A percentile compares a stretch with the other conserved stretches of the same genome.
phyloP scores from a whole-genome alignment of 2,888 invertebrate genomes.

The Macrosiphum euphorbiae region DNA sequence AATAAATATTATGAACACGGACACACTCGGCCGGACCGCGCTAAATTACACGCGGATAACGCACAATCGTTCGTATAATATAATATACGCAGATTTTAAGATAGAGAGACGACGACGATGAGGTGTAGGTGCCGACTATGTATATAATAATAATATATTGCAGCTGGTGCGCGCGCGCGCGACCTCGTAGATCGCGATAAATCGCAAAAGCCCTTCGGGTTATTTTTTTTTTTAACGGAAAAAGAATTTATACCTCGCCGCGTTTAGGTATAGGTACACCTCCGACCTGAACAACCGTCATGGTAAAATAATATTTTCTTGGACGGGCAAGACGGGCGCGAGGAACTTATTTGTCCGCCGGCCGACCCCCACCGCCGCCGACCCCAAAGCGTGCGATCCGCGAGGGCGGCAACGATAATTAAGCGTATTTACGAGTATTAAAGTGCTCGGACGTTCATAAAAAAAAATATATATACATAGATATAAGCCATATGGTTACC shows the following conservation, averaged over 20 bases:
- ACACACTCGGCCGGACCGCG: background rate
- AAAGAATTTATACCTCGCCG: background rate
- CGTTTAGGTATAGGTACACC: background rate
- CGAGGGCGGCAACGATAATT: conserved; percentile 1
- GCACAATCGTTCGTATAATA: background rate
- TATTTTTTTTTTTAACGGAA: background rate
- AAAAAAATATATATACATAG: background rate
- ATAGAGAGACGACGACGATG: background rate
- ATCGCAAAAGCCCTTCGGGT: conserved; percentile 1
- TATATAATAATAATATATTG: background rate
- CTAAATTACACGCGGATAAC: conserved; percentile 26
- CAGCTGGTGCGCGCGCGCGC: background rate
- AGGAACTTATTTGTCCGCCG: background rate
- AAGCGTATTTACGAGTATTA: conserved; percentile 1
- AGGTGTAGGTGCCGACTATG: background rate
- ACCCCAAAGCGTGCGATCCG: background rate
- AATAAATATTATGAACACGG: background rate
- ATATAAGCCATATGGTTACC: no score
- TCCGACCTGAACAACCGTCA: background rate
- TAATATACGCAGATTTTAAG: background rate
- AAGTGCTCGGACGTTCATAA: background rate
- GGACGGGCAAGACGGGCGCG: background rate
- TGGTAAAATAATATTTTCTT: background rate
- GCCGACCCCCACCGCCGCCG: background rate
- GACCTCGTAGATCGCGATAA: background rate